Conservation (phyloP, 1,140 invertebrate species). For the Aphis gossypii region DNA sequence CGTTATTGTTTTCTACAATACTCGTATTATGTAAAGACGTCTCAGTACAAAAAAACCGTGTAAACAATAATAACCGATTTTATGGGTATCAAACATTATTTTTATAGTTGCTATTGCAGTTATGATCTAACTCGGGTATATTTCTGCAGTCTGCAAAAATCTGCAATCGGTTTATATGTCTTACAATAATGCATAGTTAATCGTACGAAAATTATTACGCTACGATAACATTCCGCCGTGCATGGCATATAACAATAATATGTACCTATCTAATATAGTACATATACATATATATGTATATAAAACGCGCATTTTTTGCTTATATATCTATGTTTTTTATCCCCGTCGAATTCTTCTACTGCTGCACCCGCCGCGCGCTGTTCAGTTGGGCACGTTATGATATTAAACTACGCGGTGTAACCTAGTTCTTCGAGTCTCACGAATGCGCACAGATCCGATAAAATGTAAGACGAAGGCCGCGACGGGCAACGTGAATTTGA, state of each 20-base stretch:
- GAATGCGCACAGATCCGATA: background rate
- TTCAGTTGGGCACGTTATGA: background rate
- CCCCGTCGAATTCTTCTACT: background rate
- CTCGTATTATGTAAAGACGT: background rate
- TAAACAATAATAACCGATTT: background rate
- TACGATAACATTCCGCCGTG: background rate
- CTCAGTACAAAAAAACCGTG: background rate
- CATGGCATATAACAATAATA: background rate
- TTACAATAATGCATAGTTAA: background rate
- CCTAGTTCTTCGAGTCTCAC: conserved; percentile 12
- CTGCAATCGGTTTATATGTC: background rate
- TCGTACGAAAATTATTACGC: background rate
- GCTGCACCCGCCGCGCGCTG: no score
- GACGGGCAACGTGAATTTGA: background rate
- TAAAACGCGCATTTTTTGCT: background rate
- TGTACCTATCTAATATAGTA: background rate
- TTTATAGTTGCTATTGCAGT: background rate
- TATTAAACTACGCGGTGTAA: background rate
- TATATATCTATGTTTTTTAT: background rate
- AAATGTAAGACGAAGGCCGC: background rate
- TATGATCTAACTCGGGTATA: background rate
- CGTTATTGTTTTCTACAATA: background rate
- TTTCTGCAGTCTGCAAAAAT: background rate
- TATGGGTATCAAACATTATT: background rate
- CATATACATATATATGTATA: background rate